Base-by-base conservation (phyloP, 2,797 vertebrate genomes). In the Micrastur ruficollis region DNA sequence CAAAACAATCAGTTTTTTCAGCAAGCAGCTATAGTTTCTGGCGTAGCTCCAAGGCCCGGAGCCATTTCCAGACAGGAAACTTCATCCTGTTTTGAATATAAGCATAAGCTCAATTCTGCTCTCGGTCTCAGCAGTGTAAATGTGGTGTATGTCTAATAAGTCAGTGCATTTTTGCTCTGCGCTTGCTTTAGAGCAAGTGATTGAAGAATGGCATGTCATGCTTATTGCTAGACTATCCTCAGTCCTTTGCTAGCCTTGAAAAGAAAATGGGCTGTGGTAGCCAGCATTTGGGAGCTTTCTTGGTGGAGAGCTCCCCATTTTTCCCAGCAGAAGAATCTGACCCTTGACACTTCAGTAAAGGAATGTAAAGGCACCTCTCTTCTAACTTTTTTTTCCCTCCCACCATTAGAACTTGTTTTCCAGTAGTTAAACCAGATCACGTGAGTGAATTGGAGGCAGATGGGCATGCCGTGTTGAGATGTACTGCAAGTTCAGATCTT, bases 31-130 rank as follows among this genome's bases (percentile, higher is more conserved):
- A 14, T 82, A 74, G 63, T 66, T 87, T 50, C 81, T 94, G 97
- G 95, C 89, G 1, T 21, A 18, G 65, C 72, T 93, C 93, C 96
- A 76, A 75, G 49, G 46, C 53, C 59, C 6, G 59, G 89, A 96
- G 86, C 79, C 36, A 34, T 95, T 95, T 90, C 71, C 66, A 96
- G 87, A 29, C 74, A 70, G 95, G 85, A 85, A 94, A 76, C 42
- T 92, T 89, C 59, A 34, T 91, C 96, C 93, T 86, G 81, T 93
- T 95, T 89, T 58, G 81, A 85, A 53, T 17, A 75, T 49, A 72
- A 91, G 85, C 89, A 40, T 6, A 11, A 71, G 59, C 73, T 90
- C 55, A 16, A 18, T 56, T 70, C 86, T 95, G 78, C 79, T 90
- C 67, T 78, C 6, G 5, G 65, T 34, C 84, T 32, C 70, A 55